Percentiles rank a stretch among this genome's conserved stretches.
phyloP scores from a whole-genome alignment of 2,888 invertebrate genomes.

The Argyresthia goedartella region DNA sequence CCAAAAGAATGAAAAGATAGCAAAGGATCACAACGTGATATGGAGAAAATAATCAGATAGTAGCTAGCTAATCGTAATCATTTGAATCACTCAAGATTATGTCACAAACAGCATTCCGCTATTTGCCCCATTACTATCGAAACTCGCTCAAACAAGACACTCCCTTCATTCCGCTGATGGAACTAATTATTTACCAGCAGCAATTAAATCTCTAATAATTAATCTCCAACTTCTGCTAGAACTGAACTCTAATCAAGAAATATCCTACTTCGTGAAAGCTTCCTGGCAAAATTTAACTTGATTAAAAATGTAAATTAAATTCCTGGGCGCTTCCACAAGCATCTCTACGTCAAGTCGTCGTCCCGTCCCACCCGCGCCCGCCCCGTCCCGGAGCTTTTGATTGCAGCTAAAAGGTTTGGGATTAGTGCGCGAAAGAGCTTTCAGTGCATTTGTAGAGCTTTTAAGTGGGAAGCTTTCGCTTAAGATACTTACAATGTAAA shows the following conservation, averaged over 20 bases:
- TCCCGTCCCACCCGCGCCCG: conserved; percentile 19
- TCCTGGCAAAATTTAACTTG: conserved; percentile 71
- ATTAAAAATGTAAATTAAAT: conserved; percentile 72
- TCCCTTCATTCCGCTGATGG: conserved; percentile 54
- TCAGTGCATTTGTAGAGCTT: conserved; percentile 72
- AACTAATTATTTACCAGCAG: conserved; percentile 68
- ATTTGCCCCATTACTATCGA: conserved; percentile 38
- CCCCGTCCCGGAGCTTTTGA: conserved; percentile 62
- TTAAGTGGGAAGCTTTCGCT: conserved; percentile 72
- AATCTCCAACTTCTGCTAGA: conserved; percentile 68
- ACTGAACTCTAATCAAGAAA: conserved; percentile 71
- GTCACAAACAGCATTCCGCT: conserved; percentile 11
- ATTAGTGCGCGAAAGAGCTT: conserved; percentile 72
- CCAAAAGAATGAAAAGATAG: no score
- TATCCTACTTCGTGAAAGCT: conserved; percentile 70
- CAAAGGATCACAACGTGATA: no score
- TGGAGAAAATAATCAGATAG: no score
- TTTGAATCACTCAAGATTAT: no score
- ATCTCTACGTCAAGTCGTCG: conserved; percentile 38
- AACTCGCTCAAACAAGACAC: conserved; percentile 23
- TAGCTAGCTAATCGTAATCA: no score
- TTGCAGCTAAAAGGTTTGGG: conserved; percentile 73
- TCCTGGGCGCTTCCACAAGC: conserved; percentile 70
- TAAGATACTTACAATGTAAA: conserved; percentile 71
- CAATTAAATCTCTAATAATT: conserved; percentile 70